Base-by-base conservation (phyloP, 2,888 invertebrate genomes). In the Cataglyphis livida region DNA sequence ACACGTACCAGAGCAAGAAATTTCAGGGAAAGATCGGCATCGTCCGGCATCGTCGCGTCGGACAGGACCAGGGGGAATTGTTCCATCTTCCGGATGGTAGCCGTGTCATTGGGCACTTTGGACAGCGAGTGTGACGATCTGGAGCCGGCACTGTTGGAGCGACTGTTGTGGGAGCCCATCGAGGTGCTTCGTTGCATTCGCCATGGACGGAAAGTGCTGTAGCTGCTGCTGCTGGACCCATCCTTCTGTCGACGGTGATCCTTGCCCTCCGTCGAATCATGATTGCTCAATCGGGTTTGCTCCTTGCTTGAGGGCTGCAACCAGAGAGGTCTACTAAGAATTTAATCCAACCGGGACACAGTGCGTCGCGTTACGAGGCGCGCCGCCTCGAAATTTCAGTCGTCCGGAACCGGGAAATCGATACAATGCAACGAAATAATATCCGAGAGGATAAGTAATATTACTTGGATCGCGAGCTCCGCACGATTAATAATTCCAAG, bases 1-100 rank as follows among this genome's bases (percentile, higher is more conserved):
- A 62, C 41, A 91, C 93, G 91, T 87, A 95, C 95, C 92, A 95
- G 88, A 32, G 95, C 95, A 66, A 94, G 93, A 83, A 92, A 94
- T 87, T 94, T 94, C 44, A 94, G 87, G 12, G 94, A 94, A 3
- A 93, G 86, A 84, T 94, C 94, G n/a, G 51, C 51, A 62, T 93
- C 93, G 57, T 94, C 93, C 18, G 93, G 93, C 91, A 90, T 93
- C 15, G 91, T 91, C 4, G 93, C 76, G 64, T 94, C 93, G 35
- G 93, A 93, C 44, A 92, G 88, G 18, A 92, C 90, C 59, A 92
- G 78, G 4, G 94, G 94, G 70, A 94, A 94, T 61, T 92, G 92
- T 81, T 94, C 93, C 89, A 94, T 88, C 81, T 92, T 92, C 15
- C 88, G 86, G 1, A 88, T 61, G 6, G 90, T 87, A 6, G 84